Evolutionary conservation across 2,113 vertebrate species (phyloP), one percentile per base, ranked within the genome.

Genomic region (Zapornia atra): DNA sequence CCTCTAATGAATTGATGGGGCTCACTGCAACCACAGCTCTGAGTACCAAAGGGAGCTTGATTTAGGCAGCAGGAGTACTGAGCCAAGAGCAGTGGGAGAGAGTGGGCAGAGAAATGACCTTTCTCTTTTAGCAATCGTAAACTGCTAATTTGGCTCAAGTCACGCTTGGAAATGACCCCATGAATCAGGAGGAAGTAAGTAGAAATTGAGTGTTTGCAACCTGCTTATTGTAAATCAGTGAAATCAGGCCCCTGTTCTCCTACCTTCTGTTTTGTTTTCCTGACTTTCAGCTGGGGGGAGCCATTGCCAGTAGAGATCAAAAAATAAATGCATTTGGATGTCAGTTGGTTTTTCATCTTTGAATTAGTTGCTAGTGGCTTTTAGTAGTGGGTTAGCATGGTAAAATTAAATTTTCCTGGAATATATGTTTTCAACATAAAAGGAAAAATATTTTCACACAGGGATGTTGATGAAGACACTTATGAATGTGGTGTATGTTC

Each of bases 401-500:
- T 46, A 73, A 86, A 83, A 26, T 53, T 36, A 33, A 28, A 6
- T 46, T 79, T 82, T 46, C 36, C 19, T 70, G 13, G 15, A 83
- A 63, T 88, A 72, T 93, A 87, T 87, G 46, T 87, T 95, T 85
- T 91, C 6, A 56, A 63, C 28, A 36, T 46, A 63, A 69, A 70
- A 78, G 12, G 25, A 56, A 57, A 86, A 85, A 34, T 85, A 66
- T 78, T 84, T 83, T 91, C 78, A 56, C 56, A 66, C 51, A 15
- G 4, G 46, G 86, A 31, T 84, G 31, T 46, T 83, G 24, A 75
- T 63, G 64, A 78, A 83, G 42, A 17, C 38, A 36, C 86, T 81
- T 92, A 33, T 94, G 60, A 92, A 63, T 50, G 25, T 38, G 50
- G 25, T 68, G 6, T 48, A 31, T 56, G 25, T 61, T 86, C 44